Evolutionary conservation across 2,797 vertebrate species (phyloP), one percentile per base, ranked within the genome.

Genomic region (Tympanoctomys barrerae): DNA sequence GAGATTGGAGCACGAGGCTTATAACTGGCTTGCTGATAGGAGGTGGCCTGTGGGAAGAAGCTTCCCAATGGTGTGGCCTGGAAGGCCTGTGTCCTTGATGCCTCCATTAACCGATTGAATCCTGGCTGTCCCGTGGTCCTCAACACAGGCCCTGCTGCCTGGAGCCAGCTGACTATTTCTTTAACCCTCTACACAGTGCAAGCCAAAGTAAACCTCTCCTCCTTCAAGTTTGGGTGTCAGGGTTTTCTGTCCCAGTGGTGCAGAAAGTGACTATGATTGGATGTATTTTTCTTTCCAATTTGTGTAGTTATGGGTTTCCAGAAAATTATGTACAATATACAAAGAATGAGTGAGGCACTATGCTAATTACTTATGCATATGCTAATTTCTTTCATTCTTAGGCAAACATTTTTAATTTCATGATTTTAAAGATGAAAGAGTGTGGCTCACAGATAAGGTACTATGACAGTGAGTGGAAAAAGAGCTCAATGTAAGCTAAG

Each of bases 291-390:
- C 68, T 49, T 66, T 52, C 36, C 61, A 57, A 73, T 62, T 95
- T 87, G 66, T 83, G 59, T 57, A 89, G 28, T 21, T 90, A 93
- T 52, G 84, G 91, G 62, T 66, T 89, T 73, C 28, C 42, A 94
- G 49, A 68, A 96, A 89, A 46, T n/a, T 83, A 73, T 61, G 33
- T 33, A 84, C 5, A 64, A 62, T 52, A 81, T 39, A 36, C 16
- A 70, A 90, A 68, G 87, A 85, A 61, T 49, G n/a, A 90, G 64
- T 64, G 24, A 94, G 49, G 12, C 4, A 66, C 19, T 10, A 5
- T 87, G 16, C 11, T 71, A 87, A 77, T 57, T 77, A 82, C 12
- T 89, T 92, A 36, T 7, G 31, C 24, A 31, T 42, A 31, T 24
- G 14, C 21, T 79, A 89, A 81, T 66, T 85, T 49, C 77, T 42